phyloP scores from a whole-genome alignment of 2,888 invertebrate genomes.

The Aphidoletes aphidimyza region DNA sequence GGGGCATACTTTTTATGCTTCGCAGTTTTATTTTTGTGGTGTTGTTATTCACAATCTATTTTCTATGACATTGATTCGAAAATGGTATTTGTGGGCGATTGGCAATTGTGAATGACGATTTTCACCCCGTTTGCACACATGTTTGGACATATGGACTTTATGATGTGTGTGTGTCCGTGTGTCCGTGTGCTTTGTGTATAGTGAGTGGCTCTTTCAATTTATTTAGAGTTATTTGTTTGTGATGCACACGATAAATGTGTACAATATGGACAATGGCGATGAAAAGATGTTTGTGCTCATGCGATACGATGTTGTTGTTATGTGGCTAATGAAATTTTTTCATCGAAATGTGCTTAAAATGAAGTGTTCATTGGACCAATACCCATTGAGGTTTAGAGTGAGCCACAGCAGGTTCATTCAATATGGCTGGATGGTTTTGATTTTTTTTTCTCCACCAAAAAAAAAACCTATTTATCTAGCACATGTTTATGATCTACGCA shows the following conservation, averaged over 20 bases:
- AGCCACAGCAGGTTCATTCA: no score
- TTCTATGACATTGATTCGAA: slow-evolving; percentile 43
- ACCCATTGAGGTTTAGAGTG: neutral
- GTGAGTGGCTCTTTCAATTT: neutral
- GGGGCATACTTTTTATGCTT: no score
- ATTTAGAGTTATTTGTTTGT: slow-evolving; percentile 1
- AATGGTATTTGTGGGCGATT: neutral
- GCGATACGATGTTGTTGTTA: neutral
- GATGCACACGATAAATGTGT: slow-evolving; percentile 35
- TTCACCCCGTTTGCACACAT: slow-evolving; percentile 22
- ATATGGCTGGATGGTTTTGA: no score
- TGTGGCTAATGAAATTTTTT: no score
- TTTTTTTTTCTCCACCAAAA: no score
- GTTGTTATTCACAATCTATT: slow-evolving; percentile 3
- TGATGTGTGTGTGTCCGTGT: neutral
- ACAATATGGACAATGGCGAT: slow-evolving; percentile 7
- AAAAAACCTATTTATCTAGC: no score
- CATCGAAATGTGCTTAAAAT: neutral
- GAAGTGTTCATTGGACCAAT: slow-evolving; percentile 5
- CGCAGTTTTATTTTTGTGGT: no score
- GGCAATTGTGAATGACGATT: neutral
- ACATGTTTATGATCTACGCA: no score
- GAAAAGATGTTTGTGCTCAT: neutral
- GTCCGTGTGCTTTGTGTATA: no score
- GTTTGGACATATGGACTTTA: slow-evolving; percentile 1